Evolutionary conservation across 2,797 vertebrate species (phyloP), one percentile per base, ranked within the genome.

Genomic region (Hydrophis major): DNA sequence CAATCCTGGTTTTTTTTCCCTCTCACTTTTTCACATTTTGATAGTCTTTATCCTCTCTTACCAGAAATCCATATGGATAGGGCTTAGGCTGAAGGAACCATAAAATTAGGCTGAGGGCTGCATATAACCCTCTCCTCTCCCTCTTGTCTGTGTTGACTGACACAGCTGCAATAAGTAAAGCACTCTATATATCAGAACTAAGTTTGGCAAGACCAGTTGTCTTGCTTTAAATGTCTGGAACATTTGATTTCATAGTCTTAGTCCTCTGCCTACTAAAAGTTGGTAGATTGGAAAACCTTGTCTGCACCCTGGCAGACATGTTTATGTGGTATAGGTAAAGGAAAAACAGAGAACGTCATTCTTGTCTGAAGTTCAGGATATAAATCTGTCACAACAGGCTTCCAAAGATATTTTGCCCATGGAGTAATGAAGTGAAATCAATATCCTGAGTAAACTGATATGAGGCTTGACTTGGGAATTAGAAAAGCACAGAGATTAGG

Each of bases 341-440:
- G 94, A 97, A 98, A 98, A 98, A 94, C 98, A 98, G 98, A 98
- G 96, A 96, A 95, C 96, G 61, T 0, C 97, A 98, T 98, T 98
- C 98, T 98, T 98, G 97, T 98, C 98, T 98, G 96, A 97, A 96
- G 95, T 97, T 98, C 98, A 98, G 97, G 97, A 98, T 95, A 98
- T 98, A 98, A 98, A 98, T 98, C 98, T 98, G 97, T 97, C 97
- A 96, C 50, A 92, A 91, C 86, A 96, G 95, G 92, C 96, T 96
- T 97, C 94, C 94, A 96, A 97, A 97, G 96, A 97, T 96, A 97
- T 97, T 97, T 97, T 97, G 94, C 95, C 94, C 0, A 18, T 96
- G 96, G 95, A 98, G 88, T 98, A 97, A 98, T 97, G 97, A 97
- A 98, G 97, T 98, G 98, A 98, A 97, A 97, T 93, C 88, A 91